phyloP scores from a whole-genome alignment of 2,888 invertebrate genomes.

The Pristionchus fissidentatus region DNA sequence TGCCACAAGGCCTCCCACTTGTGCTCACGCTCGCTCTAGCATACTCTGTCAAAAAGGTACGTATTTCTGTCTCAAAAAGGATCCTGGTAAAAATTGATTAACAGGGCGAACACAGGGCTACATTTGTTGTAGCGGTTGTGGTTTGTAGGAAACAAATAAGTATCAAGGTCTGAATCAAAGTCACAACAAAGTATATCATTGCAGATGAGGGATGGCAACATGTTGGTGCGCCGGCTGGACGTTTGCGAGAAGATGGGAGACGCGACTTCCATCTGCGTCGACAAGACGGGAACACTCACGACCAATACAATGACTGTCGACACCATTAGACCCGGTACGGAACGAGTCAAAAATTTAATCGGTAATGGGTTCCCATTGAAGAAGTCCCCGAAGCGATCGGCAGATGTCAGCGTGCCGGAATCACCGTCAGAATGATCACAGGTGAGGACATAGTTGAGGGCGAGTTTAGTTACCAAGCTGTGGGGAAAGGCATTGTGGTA shows the following conservation, averaged over 20 bases:
- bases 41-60: constrained; percentile 94
- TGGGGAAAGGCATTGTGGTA: too few species aligned
- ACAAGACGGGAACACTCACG: constrained; percentile 79
- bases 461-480: constrained; percentile 86
- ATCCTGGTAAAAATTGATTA: background rate
- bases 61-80: constrained; percentile 53
- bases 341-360: background rate
- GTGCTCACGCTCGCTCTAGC: constrained; percentile 98
- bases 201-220: constrained; percentile 79
- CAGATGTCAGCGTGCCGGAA: constrained; percentile 78
- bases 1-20: constrained; percentile 96
- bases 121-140: too few species aligned
- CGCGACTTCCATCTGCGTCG: constrained; percentile 79
- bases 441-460: constrained; percentile 73
- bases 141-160: too few species aligned
- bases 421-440: constrained; percentile 79
- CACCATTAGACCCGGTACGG: constrained; percentile 50
- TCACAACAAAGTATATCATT: too few species aligned
- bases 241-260: constrained; percentile 80
- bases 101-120: background rate
- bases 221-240: constrained; percentile 79
- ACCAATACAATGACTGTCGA: constrained; percentile 79
- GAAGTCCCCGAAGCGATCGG: constrained; percentile 78
- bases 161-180: too few species aligned
- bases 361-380: background rate